These are phyloP conservation scores for Synergus gifuensis DNA, from an alignment of 2,888 invertebrate genomes.

Conservation along the genomic window DNA sequence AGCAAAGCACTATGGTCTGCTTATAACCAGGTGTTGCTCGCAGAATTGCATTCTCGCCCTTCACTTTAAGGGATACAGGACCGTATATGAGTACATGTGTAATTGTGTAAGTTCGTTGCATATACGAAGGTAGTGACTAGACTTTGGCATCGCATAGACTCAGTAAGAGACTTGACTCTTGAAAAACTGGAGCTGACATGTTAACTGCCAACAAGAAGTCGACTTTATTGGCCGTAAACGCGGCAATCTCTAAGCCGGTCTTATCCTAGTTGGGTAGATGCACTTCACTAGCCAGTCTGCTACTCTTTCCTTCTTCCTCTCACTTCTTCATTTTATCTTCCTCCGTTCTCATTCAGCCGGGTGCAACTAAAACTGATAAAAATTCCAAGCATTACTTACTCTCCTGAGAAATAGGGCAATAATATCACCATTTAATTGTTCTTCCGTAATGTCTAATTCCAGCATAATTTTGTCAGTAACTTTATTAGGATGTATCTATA, in stretches of 20 bases:
- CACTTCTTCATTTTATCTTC: slow-evolving; percentile 41
- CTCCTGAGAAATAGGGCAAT: neutral
- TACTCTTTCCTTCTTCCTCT: slow-evolving; percentile 46
- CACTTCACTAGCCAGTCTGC: slow-evolving; percentile 32
- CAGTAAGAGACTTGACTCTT: slow-evolving; percentile 59
- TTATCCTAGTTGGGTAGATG: slow-evolving; percentile 62
- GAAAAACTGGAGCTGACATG: slow-evolving; percentile 75
- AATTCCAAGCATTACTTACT: neutral
- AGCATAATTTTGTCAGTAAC: neutral
- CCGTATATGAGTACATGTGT: slow-evolving; percentile 27
- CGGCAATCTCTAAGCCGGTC: slow-evolving; percentile 70
- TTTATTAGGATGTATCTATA: neutral
- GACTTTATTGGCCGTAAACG: slow-evolving; percentile 76
- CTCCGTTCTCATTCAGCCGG: slow-evolving; percentile 21
- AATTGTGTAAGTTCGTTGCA: slow-evolving; percentile 32
- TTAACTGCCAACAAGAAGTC: slow-evolving; percentile 74
- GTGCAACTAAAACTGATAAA: neutral
- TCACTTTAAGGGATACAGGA: slow-evolving; percentile 32
- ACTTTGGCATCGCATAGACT: slow-evolving; percentile 50
- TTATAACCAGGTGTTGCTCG: slow-evolving; percentile 52
- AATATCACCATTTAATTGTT: slow-evolving; percentile 35
- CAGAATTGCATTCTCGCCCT: slow-evolving; percentile 60
- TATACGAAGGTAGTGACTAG: slow-evolving; percentile 40
- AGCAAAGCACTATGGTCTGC: neutral
- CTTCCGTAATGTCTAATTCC: slow-evolving; percentile 15